A percentile compares a stretch with the other conserved stretches of the same genome.
These are phyloP conservation scores for Thalassoma bifasciatum DNA, from an alignment of 2,113 vertebrate genomes.

Conservation along the genomic window DNA sequence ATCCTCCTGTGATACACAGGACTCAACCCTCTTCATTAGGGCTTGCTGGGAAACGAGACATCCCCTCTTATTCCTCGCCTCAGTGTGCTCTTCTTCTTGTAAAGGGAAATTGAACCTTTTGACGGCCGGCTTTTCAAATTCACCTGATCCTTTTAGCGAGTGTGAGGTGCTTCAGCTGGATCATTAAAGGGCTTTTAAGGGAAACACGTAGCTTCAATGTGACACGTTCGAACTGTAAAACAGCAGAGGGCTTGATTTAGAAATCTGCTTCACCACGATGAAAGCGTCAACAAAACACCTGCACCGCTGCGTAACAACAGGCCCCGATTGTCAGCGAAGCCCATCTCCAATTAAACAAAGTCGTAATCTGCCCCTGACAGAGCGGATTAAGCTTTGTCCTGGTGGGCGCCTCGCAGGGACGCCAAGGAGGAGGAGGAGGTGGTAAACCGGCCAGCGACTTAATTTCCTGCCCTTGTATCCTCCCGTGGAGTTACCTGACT, in stretches of 20 bases:
- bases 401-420: slow-evolving; percentile 75
- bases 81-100: slow-evolving; percentile 10
- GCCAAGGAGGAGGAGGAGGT: slow-evolving; percentile 1
- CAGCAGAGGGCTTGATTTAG: too few relatives aligned
- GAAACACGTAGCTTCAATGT: not conserved
- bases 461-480: slow-evolving; percentile 88
- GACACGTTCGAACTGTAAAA: too few relatives aligned
- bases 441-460: slow-evolving; percentile 80
- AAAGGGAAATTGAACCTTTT: slow-evolving; percentile 5
- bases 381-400: slow-evolving; percentile 88
- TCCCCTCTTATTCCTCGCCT: slow-evolving; percentile 1
- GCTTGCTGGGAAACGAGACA: not conserved
- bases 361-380: slow-evolving; percentile 85
- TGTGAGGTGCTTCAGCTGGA: not conserved
- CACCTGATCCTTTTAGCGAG: slow-evolving; percentile 7
- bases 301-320: slow-evolving; percentile 56
- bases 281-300: slow-evolving; percentile 45
- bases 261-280: too few relatives aligned
- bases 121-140: not conserved
- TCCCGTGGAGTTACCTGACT: slow-evolving; percentile 92
- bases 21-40: slow-evolving; percentile 73
- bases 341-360: slow-evolving; percentile 87
- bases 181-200: not conserved
- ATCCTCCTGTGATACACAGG: slow-evolving; percentile 40
- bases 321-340: slow-evolving; percentile 66